A percentile compares a stretch with the other conserved stretches of the same genome.
Conservation (phyloP, 2,888 invertebrate genomes). For the Platerodrilus igneus region DNA sequence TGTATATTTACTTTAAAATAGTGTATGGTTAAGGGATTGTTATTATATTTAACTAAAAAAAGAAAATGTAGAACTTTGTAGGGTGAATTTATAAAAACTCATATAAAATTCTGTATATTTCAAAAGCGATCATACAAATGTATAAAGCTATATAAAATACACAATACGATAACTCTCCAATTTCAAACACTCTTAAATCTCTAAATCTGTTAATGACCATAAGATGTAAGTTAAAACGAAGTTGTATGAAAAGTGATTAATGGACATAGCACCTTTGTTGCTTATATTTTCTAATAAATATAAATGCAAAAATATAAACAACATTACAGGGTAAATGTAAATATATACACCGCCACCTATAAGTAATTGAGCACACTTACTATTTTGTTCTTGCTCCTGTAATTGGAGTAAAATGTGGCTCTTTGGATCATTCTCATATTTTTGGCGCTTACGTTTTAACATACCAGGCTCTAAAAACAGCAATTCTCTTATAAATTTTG, state of each 20-base stretch:
- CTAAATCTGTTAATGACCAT: no score
- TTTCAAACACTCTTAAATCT: no score
- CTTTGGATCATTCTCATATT: conserved; percentile 51
- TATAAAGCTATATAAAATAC: conserved; percentile 24
- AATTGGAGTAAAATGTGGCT: conserved; percentile 49
- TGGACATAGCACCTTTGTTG: no score
- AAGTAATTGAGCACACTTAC: no score
- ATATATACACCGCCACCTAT: no score
- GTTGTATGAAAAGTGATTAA: no score
- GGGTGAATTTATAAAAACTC: conserved; percentile 1
- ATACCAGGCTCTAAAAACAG: conserved; percentile 45
- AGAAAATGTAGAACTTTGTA: neutral
- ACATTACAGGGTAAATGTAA: no score
- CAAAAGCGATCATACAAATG: conserved; percentile 24
- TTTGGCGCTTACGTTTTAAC: conserved; percentile 57
- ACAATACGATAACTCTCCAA: conserved; percentile 45
- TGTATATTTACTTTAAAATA: no score
- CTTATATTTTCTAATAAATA: no score
- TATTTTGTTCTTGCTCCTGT: conserved; percentile 48
- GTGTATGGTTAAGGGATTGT: no score
- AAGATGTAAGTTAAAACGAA: no score
- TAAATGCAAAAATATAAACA: no score
- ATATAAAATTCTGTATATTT: conserved; percentile 22
- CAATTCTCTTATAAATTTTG: conserved; percentile 9
- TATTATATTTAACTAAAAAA: conserved; percentile 1